phyloP scores from a whole-genome alignment of 2,888 invertebrate genomes.

The Drosophila birchii region DNA sequence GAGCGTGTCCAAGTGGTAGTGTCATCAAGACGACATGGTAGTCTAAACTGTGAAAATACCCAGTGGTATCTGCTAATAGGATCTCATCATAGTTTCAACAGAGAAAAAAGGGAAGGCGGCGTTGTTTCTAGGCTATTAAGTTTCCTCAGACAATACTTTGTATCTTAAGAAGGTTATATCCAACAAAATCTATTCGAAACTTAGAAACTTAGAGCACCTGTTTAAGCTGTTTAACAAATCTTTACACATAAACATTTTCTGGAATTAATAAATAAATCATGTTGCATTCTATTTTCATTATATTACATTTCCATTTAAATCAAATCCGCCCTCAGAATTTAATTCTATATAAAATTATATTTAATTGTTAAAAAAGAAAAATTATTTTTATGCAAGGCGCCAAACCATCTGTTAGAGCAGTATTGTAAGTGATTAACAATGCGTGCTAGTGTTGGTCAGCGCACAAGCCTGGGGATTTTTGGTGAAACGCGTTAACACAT shows the following conservation, averaged over 20 bases:
- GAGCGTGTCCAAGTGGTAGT: slow-evolving; percentile 38
- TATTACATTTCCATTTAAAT: neutral
- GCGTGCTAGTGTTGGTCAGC: slow-evolving; percentile 19
- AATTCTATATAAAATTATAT: neutral
- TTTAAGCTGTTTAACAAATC: too few relatives aligned
- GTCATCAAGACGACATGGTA: neutral
- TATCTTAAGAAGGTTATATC: neutral
- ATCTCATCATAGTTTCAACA: neutral
- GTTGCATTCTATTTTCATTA: neutral
- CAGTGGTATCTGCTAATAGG: neutral
- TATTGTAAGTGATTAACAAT: slow-evolving; percentile 8
- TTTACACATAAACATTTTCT: too few relatives aligned
- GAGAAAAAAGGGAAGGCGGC: neutral
- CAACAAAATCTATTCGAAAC: neutral
- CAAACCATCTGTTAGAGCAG: slow-evolving; percentile 15
- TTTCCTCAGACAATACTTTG: slow-evolving; percentile 3
- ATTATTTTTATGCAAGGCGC: slow-evolving; percentile 6
- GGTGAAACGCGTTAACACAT: slow-evolving; percentile 20
- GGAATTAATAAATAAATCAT: neutral
- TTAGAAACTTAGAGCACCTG: too few relatives aligned
- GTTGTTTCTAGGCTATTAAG: neutral
- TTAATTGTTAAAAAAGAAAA: neutral
- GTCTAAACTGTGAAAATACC: slow-evolving; percentile 2
- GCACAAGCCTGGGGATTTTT: neutral
- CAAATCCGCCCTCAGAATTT: neutral